These are phyloP conservation scores for Sarcoramphus papa DNA, from an alignment of 2,797 vertebrate species.

Conservation along the genomic window DNA sequence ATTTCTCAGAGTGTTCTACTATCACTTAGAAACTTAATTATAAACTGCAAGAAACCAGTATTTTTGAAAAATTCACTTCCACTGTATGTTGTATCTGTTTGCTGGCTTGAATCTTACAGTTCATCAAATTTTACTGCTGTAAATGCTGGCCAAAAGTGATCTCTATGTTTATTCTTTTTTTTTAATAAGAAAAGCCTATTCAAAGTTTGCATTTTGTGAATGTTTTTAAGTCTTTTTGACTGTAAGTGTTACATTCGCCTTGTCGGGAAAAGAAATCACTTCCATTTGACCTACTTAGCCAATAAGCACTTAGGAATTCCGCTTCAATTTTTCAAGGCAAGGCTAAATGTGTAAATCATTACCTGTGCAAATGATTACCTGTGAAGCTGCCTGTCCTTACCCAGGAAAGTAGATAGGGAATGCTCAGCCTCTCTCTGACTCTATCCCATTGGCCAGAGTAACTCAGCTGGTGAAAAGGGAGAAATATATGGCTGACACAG, in stretches of 20 bases:
- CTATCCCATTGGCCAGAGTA: not conserved
- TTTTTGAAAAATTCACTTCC: not conserved
- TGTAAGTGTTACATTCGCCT: not conserved
- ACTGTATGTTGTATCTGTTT: not conserved
- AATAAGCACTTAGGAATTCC: not conserved
- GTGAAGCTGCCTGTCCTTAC: not conserved
- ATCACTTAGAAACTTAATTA: not conserved
- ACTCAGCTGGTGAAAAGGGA: not conserved
- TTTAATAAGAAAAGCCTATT: not conserved
- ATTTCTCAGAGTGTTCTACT: not conserved
- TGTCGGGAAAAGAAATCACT: not conserved
- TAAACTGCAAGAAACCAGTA: not conserved
- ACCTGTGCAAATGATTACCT: not conserved
- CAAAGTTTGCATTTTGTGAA: not conserved
- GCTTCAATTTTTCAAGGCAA: conserved; percentile 11
- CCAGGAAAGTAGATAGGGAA: not conserved
- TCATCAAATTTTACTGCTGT: not conserved
- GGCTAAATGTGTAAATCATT: conserved; percentile 13
- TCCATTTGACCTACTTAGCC: not conserved
- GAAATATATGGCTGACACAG: not conserved
- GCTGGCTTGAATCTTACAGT: not conserved
- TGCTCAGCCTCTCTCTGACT: not conserved
- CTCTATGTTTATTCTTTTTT: not conserved
- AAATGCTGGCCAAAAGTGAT: not conserved
- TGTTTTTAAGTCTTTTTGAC: not conserved